Conservation (phyloP, 2,113 vertebrate genomes). For the Plectropomus leopardus region DNA sequence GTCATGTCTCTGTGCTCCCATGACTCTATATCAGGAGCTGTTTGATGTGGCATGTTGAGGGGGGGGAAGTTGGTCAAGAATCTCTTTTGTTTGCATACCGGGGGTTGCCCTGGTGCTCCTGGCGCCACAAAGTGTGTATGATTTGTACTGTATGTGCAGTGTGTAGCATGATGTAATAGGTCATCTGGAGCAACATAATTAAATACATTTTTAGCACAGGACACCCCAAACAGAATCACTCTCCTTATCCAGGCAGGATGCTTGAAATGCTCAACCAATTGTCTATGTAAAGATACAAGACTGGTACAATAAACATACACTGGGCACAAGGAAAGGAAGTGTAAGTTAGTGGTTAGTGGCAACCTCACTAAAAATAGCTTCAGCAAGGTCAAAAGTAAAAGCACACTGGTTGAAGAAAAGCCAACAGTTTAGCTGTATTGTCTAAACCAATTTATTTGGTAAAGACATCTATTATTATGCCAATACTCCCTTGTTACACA, state of each 20-base stretch:
- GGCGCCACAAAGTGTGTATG: slow-evolving; percentile 3
- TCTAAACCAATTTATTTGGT: background rate
- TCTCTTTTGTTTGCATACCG: slow-evolving; percentile 44
- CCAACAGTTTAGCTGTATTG: background rate
- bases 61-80: background rate
- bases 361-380: no score
- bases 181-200: background rate
- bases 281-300: background rate
- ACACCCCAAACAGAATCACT: background rate
- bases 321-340: background rate
- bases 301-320: background rate
- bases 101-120: slow-evolving; percentile 21
- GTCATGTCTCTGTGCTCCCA: slow-evolving; percentile 8
- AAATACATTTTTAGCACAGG: slow-evolving; percentile 8
- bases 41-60: slow-evolving; percentile 1
- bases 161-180: slow-evolving; percentile 36
- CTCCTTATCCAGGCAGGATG: background rate
- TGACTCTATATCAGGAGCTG: slow-evolving; percentile 19
- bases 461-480: background rate
- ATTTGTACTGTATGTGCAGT: slow-evolving; percentile 18
- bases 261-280: background rate
- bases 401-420: no score
- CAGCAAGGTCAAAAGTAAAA: no score
- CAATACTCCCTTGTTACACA: background rate
- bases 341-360: no score